Base-by-base conservation (phyloP, 2,113 vertebrate species). In the Clarias macrocephalus region DNA sequence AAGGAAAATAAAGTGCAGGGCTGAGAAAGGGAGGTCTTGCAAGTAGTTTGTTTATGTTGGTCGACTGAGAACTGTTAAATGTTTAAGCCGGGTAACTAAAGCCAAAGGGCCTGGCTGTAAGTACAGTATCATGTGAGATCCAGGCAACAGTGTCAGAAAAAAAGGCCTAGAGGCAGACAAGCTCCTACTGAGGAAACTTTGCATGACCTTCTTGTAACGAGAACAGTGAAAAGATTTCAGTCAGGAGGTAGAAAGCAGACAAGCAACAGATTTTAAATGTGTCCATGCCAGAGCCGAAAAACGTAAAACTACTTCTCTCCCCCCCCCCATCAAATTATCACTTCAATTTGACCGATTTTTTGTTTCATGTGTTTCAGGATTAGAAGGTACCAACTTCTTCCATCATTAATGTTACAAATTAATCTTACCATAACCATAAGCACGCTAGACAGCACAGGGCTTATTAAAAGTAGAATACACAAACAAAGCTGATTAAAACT, bases 201-300 rank as follows among this genome's bases (percentile, higher is more conserved):
- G 77, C 89, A 81, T 94, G 93, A 94, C 92, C 94, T 91, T 91
- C 90, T 89, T 89, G 91, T 93, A 92, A 94, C 89, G 90, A 93
- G 90, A 92, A 90, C 79, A 88, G 86, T 88, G 88, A 89, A 93
- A 91, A 91, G 86, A 92, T 89, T 91, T 89, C 73, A 70, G 72
- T 91, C 63, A 85, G 81, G 83, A 87, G 60, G 75, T 57, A 82
- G 48, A 85, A 91, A 82, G 82, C 89, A 92, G 89, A 93, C 91
- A 92, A 91, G 88, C 84, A 70, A 82, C 85, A 90, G 89, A 91
- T 91, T 88, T 91, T 25, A 62, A 91, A 92, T 89, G 87, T 90
- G 83, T 87, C 77, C 90, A 84, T 68, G 83, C 89, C 90, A 82
- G 91, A 80, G 86, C 89, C 88, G 75, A 91, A 48, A 59, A 86